phyloP scores from a whole-genome alignment of 1,140 invertebrate species.

The Brachionus manjavacas region DNA sequence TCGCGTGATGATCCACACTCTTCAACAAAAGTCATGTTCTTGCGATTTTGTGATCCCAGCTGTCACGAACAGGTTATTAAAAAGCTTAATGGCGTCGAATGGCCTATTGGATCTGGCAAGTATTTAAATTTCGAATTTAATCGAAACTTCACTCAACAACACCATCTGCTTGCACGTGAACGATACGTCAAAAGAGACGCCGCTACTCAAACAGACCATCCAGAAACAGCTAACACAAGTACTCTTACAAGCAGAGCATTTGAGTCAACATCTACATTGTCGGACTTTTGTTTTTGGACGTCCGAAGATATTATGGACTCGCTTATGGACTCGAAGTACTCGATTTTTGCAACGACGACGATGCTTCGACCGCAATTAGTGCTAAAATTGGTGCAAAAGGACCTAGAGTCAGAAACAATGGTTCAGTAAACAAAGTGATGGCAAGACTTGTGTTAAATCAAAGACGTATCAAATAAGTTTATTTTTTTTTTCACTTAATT shows the following conservation, averaged over 20 bases:
- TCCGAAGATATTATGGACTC: not conserved
- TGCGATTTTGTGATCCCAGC: not conserved
- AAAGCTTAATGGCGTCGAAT: not conserved
- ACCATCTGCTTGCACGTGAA: not conserved
- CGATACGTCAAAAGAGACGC: not conserved
- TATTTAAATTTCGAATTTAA: not conserved
- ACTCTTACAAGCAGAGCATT: not conserved
- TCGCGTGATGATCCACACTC: not conserved
- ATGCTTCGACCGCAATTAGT: not conserved
- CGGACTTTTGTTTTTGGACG: not conserved
- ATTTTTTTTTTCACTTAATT: not conserved
- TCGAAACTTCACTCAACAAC: not conserved
- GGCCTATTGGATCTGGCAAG: not conserved
- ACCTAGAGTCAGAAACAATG: not conserved
- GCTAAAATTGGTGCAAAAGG: not conserved
- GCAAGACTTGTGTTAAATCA: not conserved
- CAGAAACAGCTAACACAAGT: not conserved
- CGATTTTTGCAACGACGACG: not conserved
- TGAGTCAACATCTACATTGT: not conserved
- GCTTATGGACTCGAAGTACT: not conserved
- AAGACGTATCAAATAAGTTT: not conserved
- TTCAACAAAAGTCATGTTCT: not conserved
- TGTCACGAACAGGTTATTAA: not conserved
- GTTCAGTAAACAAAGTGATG: not conserved
- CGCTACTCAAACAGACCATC: not conserved